A percentile compares a stretch with the other conserved stretches of the same genome.
These are phyloP conservation scores for Plectropomus leopardus DNA, from an alignment of 2,113 vertebrate species.

Conservation along the genomic window DNA sequence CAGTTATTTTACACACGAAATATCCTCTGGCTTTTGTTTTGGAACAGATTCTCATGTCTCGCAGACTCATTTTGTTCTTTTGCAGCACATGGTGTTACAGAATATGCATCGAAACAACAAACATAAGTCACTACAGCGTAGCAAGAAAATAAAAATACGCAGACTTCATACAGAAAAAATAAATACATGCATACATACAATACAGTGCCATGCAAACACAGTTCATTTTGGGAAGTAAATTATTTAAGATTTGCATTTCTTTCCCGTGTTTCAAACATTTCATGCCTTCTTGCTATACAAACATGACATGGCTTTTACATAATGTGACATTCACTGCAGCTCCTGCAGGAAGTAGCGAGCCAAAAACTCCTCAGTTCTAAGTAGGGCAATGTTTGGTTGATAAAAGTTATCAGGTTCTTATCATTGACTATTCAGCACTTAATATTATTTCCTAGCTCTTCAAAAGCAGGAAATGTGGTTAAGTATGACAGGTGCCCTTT, in stretches of 20 bases:
- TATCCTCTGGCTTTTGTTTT: slow-evolving; percentile 78
- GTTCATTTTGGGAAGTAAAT: slow-evolving; percentile 81
- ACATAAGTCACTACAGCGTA: slow-evolving; percentile 67
- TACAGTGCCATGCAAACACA: slow-evolving; percentile 87
- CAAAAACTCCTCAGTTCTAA: slow-evolving; percentile 33
- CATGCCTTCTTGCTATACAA: slow-evolving; percentile 84
- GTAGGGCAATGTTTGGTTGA: slow-evolving; percentile 42
- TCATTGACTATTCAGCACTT: slow-evolving; percentile 34
- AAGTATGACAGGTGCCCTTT: slow-evolving; percentile 5
- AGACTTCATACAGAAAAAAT: slow-evolving; percentile 74
- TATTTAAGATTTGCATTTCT: slow-evolving; percentile 77
- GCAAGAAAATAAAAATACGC: slow-evolving; percentile 63
- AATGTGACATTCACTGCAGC: slow-evolving; percentile 49
- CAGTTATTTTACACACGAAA: slow-evolving; percentile 83
- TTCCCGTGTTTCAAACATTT: slow-evolving; percentile 74
- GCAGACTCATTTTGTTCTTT: slow-evolving; percentile 69
- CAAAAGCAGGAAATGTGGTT: slow-evolving; percentile 25
- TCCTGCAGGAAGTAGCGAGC: slow-evolving; percentile 38
- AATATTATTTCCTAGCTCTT: slow-evolving; percentile 24
- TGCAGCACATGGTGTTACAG: slow-evolving; percentile 77
- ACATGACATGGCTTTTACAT: slow-evolving; percentile 77
- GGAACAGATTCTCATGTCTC: slow-evolving; percentile 54
- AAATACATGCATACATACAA: slow-evolving; percentile 85
- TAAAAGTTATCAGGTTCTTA: slow-evolving; percentile 27
- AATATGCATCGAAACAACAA: slow-evolving; percentile 80